Evolutionary conservation across 1,140 invertebrate species (phyloP), one percentile per base, ranked within the genome.

Genomic region (Zelostemma sp.): DNA sequence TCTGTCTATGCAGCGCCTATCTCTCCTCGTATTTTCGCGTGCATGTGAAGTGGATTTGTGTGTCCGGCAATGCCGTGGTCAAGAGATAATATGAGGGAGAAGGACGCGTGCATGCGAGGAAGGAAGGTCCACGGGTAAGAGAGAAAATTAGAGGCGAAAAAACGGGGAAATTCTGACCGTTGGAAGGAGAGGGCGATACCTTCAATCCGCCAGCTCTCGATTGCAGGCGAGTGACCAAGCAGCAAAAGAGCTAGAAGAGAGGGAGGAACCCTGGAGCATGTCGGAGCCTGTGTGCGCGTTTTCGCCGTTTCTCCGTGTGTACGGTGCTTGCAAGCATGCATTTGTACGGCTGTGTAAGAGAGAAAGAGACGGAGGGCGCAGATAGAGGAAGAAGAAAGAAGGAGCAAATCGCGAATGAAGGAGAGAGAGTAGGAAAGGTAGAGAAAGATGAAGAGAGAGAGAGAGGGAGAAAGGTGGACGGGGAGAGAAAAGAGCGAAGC

Each of bases 11-110:
- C 65, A 58, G 40, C 62, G 43, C 56, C 55, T 65, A 14, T 43
- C 28, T 58, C 56, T 55, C 45, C 65, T 69, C 35, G 60, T 61
- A 64, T 60, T 64, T 62, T 64, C 54, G 61, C 64, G 68, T 68
- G 65, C 40, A 53, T 68, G 70, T 68, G 70, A 72, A 74, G 69
- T 63, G 68, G 68, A 75, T 69, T 72, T 73, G 67, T 72, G 74
- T 73, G 68, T 73, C 71, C 74, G 69, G 57, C 57, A 41, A 61
- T 63, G 65, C 65, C 72, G 69, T 77, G 75, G 76, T 77, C 73
- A 66, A 51, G 73, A 73, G 75, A 79, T 68, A 68, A 68, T 68
- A 62, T 59, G 65, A 25, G 16, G 60, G 58, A 47, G 70, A 54
- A 59, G 54, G 58, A 54, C 67, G 63, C 59, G 63, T 57, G 28